phyloP scores from a whole-genome alignment of 2,797 vertebrate species.

The Pangasius krempfi region DNA sequence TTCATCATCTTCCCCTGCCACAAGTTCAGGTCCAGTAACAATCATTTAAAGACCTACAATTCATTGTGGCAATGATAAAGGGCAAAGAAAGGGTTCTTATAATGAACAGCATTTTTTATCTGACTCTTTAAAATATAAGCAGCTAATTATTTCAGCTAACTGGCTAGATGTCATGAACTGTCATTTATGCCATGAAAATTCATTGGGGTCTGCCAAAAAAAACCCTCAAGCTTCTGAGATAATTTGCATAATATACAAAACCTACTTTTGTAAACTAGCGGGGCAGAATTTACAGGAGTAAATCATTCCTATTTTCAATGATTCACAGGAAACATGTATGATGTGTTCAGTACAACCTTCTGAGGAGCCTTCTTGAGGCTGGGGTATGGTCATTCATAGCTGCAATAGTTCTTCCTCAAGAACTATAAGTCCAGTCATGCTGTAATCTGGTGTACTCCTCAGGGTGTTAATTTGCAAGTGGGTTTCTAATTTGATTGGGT shows the following conservation, averaged over 20 bases:
- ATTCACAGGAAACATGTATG: neutral
- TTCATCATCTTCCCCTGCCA: neutral
- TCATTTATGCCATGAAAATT: neutral
- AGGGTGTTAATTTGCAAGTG: neutral
- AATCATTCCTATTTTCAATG: neutral
- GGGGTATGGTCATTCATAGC: neutral
- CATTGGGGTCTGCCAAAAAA: neutral
- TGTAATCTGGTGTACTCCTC: neutral
- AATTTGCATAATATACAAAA: neutral
- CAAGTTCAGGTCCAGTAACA: neutral
- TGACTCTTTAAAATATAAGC: neutral
- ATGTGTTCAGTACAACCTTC: neutral
- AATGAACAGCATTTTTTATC: neutral
- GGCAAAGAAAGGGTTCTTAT: neutral
- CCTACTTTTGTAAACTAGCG: neutral
- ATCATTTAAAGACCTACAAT: neutral
- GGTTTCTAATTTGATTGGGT: neutral
- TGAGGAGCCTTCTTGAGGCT: neutral
- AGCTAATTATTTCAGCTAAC: neutral
- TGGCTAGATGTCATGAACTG: neutral
- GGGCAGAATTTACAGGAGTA: neutral
- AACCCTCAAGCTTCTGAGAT: neutral
- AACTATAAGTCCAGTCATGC: neutral
- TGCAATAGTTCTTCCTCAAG: neutral
- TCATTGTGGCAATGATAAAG: neutral